These are phyloP conservation scores for Anadara kagoshimensis DNA, from an alignment of 1,140 invertebrate species.

Conservation along the genomic window DNA sequence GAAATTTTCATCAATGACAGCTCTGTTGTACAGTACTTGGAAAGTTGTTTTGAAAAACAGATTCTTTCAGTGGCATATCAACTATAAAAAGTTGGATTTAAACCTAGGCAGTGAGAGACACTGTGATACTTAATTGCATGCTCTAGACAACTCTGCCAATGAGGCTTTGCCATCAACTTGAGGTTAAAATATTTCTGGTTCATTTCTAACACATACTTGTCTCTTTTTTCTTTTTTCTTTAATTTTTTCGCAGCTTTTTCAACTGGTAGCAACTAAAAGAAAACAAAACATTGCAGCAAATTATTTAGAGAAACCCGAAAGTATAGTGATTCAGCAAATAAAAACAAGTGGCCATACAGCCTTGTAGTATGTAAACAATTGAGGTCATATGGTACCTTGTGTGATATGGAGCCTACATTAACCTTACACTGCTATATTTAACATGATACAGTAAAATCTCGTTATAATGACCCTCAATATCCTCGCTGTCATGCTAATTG, in stretches of 20 bases:
- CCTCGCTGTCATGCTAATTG: no score
- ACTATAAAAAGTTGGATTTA: no score
- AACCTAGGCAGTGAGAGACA: no score
- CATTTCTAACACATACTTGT: conserved; percentile 10
- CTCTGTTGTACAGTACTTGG: no score
- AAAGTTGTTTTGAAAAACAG: no score
- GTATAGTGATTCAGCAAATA: not conserved
- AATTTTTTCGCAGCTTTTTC: conserved; percentile 28
- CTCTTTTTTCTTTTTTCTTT: conserved; percentile 19
- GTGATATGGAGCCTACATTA: not conserved
- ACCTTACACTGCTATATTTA: not conserved
- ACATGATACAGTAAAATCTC: no score
- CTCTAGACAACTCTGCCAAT: no score
- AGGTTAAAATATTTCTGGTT: not conserved
- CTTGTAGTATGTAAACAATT: not conserved
- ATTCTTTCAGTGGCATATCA: no score
- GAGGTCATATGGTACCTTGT: not conserved
- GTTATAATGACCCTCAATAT: no score
- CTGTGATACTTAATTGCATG: no score
- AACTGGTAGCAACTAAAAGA: conserved; percentile 22
- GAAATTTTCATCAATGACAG: no score
- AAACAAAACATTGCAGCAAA: not conserved
- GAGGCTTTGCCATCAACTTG: not conserved
- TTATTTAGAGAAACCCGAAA: not conserved
- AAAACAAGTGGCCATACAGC: not conserved